Evolutionary conservation across 2,797 vertebrate genomes (phyloP), one percentile per base, ranked within the genome.

Genomic region (Lutjanus argentimaculatus): DNA sequence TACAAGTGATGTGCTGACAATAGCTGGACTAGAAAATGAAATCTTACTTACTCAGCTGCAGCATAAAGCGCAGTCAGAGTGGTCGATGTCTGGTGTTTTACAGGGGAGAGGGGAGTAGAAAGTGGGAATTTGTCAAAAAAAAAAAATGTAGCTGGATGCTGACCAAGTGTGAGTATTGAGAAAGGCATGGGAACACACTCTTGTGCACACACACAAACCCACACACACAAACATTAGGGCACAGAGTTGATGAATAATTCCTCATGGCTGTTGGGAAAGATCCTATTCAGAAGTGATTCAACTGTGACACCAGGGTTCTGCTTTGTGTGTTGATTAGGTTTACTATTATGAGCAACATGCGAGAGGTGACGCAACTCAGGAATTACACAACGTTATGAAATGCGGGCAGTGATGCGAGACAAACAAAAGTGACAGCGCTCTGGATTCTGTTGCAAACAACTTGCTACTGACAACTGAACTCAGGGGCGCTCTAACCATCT

Each of bases 1-100:
- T 79, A 65, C 43, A 81, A 91, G 91, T 88, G 91, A 93, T 89
- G 80, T 80, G 84, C 68, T 68, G 89, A 93, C 91, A 92, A 92
- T 75, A 58, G 85, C 48, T 2, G 19, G 87, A 91, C 75, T 76
- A 80, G 75, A 88, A 82, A 86, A 89, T 85, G 12, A 79, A 42
- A 52, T 88, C 72, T 77, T 63, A 75, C 75, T 82, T 63, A 53
- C 72, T 83, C 82, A 74, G 80, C 75, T 70, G 67, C 69, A 22
- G 62, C 65, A 49, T 45, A 66, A 59, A 67, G 75, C 55, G 4
- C 64, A 61, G 81, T 21, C 40, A 72, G 67, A 82, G 76, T 43
- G 51, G 63, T 69, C 57, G 48, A 58, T 51, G 72, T 71, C 68
- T 71, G 74, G 62, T 40, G 76, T 79, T 89, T 86, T 80, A 78